phyloP scores from a whole-genome alignment of 1,140 invertebrate species.

The Brachystomella parvula region DNA sequence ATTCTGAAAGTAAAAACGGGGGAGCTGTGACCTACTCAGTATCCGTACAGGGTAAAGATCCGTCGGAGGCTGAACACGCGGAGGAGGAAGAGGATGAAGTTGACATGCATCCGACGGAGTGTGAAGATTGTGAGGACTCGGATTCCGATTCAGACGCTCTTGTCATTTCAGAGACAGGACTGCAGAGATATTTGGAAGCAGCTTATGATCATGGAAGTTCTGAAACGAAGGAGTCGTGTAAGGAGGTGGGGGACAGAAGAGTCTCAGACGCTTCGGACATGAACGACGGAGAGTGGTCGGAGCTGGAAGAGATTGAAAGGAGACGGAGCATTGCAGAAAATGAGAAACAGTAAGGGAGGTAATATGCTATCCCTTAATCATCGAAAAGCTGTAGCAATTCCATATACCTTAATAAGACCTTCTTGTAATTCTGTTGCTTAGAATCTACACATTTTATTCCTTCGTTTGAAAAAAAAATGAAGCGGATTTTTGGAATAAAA shows the following conservation, averaged over 20 bases:
- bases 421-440: too few species aligned
- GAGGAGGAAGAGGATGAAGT: neutral
- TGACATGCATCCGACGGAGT: neutral
- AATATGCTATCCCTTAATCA: too few species aligned
- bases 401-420: too few species aligned
- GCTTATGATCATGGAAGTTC: neutral
- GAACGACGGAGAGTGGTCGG: neutral
- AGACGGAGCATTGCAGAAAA: too few species aligned
- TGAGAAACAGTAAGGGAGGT: too few species aligned
- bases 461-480: too few species aligned
- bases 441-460: too few species aligned
- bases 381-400: too few species aligned
- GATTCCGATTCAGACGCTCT: neutral
- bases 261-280: neutral
- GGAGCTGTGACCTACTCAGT: neutral
- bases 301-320: neutral
- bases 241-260: neutral
- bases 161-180: neutral
- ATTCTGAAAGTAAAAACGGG: neutral
- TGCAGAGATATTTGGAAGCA: neutral
- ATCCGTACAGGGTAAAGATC: neutral
- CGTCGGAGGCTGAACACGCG: neutral
- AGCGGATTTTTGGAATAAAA: too few species aligned
- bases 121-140: neutral
- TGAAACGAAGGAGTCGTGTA: neutral